These are phyloP conservation scores for Sebastes vulpes DNA, from an alignment of 2,797 vertebrate species.

Conservation along the genomic window DNA sequence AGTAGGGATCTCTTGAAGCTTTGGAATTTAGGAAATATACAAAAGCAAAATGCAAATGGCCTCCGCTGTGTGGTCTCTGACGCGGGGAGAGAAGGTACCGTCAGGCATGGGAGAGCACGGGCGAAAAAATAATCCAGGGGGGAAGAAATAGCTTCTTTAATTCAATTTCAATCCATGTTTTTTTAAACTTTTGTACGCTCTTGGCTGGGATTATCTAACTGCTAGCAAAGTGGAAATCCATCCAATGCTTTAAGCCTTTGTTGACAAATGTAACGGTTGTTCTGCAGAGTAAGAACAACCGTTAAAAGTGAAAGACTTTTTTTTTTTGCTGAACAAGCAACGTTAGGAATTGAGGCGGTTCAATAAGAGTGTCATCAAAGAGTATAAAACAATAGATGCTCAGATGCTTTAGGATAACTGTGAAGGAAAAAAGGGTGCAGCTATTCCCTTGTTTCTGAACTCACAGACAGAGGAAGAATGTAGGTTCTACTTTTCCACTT, in stretches of 20 bases:
- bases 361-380: slow-evolving; percentile 12
- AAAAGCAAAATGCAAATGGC: slow-evolving; percentile 75
- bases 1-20: slow-evolving; percentile 69
- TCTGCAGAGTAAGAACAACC: slow-evolving; percentile 18
- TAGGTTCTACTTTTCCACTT: slow-evolving; percentile 43
- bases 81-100: slow-evolving; percentile 20
- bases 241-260: slow-evolving; percentile 10
- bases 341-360: slow-evolving; percentile 9
- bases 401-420: slow-evolving; percentile 22
- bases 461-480: slow-evolving; percentile 23
- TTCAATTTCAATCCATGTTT: slow-evolving; percentile 56
- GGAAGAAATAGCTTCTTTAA: slow-evolving; percentile 50
- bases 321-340: slow-evolving; percentile 24
- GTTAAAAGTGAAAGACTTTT: slow-evolving; percentile 16
- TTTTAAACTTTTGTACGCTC: slow-evolving; percentile 16
- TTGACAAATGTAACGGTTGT: slow-evolving; percentile 33
- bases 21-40: slow-evolving; percentile 71
- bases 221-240: slow-evolving; percentile 41
- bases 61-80: slow-evolving; percentile 31
- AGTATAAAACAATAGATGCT: slow-evolving; percentile 14
- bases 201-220: slow-evolving; percentile 44
- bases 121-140: slow-evolving; percentile 30
- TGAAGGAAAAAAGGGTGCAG: background rate
- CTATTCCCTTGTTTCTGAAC: slow-evolving; percentile 19
- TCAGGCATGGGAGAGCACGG: slow-evolving; percentile 38